Conservation (phyloP, 2,797 vertebrate genomes). For the Clarias platycephalus region DNA sequence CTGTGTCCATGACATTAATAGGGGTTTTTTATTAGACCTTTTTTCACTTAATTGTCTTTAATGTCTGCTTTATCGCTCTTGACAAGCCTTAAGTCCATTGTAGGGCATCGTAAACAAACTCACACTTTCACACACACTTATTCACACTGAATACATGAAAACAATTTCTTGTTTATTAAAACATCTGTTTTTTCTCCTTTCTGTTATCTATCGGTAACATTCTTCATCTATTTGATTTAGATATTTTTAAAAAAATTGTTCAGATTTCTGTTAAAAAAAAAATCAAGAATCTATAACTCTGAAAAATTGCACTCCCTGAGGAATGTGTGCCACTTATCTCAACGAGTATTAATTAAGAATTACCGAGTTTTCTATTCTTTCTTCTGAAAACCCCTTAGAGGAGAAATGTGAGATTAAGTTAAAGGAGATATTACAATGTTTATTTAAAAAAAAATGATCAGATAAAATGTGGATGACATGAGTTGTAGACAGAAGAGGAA, state of each 20-base stretch:
- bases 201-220: background rate
- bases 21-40: background rate
- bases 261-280: background rate
- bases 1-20: background rate
- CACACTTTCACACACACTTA: background rate
- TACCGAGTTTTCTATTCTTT: background rate
- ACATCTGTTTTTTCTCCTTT: background rate
- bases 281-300: constrained; percentile 2
- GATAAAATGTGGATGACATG: background rate
- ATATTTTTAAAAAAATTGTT: constrained; percentile 12
- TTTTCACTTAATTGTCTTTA: background rate
- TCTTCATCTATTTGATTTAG: constrained; percentile 2
- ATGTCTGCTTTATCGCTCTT: constrained; percentile 1
- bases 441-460: background rate
- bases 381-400: constrained; percentile 1
- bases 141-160: background rate
- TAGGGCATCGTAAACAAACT: background rate
- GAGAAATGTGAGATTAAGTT: constrained; percentile 10
- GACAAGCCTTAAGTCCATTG: background rate
- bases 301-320: constrained; percentile 9
- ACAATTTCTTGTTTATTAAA: background rate
- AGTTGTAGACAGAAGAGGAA: background rate
- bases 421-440: background rate
- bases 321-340: background rate
- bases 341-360: constrained; percentile 12